Evolutionary conservation across 2,888 invertebrate genomes (phyloP), one percentile per base, ranked within the genome.

Genomic region (Catotricha subobsoleta): DNA sequence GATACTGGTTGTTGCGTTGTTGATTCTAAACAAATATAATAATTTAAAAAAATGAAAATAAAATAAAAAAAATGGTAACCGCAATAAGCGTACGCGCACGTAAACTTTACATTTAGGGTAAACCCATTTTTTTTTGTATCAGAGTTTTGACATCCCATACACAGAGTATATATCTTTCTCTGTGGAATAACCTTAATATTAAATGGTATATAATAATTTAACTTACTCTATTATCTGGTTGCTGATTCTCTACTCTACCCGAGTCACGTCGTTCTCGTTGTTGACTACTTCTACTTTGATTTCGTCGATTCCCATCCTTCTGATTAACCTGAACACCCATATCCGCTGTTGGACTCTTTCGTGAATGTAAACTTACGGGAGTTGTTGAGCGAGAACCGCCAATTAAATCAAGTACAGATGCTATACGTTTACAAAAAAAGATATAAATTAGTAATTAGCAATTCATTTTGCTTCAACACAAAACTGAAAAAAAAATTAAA

Each of bases 301-400:
- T 47, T 43, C 41, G 44, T 39, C 49, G 50, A 44, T 47, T 49
- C 39, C 50, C 51, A 48, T 49, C 48, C 48, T 52, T 54, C 48
- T 56, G 54, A 48, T 53, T 53, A 28, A 68, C 80, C 66, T 87
- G 87, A 35, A 80, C 77, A 47, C 80, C 78, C 63, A 87, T 82
- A 59, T 91, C 90, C 49, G 76, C 74, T 2, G 86, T 83, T 40
- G 87, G 84, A 50, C 87, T 87, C 62, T 83, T 86, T 53, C 84
- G 72, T 47, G 75, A 75, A 28, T 69, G 65, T 28, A 74, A 67
- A 45, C 80, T 76, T 6, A 79, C 79, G 9, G 87, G 86, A 2
- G 86, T 84, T 43, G 78, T 79, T 40, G 84, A 81, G 42, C 86
- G 72, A n/a, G 82, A 83, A 33, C 69, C 62, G 53, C 62, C 59